A percentile compares a stretch with the other conserved stretches of the same genome.
Evolutionary conservation across 2,888 invertebrate species (phyloP).

Genomic region (Synanthedon formicaeformis): DNA sequence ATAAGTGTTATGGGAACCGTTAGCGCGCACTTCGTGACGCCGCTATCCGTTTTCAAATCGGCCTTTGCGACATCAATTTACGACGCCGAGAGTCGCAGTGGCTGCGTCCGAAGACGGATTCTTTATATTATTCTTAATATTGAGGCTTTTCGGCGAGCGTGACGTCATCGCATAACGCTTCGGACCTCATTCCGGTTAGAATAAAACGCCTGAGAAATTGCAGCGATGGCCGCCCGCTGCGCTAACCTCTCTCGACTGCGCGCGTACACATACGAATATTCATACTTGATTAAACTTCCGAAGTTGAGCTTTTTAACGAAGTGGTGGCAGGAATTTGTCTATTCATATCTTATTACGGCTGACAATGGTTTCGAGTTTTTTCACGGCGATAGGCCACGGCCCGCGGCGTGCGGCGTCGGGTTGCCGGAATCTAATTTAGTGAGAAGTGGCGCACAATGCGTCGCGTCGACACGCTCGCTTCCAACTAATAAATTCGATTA

Average conservation of each 20-base stretch:
- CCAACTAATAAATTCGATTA: constrained; percentile 33
- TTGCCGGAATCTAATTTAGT: constrained; percentile 8
- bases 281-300: not conserved
- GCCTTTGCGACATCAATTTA: not conserved
- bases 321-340: constrained; percentile 11
- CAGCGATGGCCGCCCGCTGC: constrained; percentile 5
- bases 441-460: constrained; percentile 7
- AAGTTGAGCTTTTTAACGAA: not conserved
- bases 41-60: constrained; percentile 2
- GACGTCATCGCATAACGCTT: not conserved
- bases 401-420: not conserved
- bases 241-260: not conserved
- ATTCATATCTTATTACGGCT: constrained; percentile 11
- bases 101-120: not conserved
- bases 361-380: constrained; percentile 9
- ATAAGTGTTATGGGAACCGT: constrained; percentile 6
- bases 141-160: not conserved
- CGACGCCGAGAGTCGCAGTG: not conserved
- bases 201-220: constrained; percentile 4
- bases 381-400: not conserved
- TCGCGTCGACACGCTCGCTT: constrained; percentile 14
- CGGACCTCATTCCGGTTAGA: not conserved
- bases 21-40: not conserved
- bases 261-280: not conserved
- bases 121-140: not conserved